Conservation (phyloP, 2,888 invertebrate species). For the Vannuccia rotundouncinata region DNA sequence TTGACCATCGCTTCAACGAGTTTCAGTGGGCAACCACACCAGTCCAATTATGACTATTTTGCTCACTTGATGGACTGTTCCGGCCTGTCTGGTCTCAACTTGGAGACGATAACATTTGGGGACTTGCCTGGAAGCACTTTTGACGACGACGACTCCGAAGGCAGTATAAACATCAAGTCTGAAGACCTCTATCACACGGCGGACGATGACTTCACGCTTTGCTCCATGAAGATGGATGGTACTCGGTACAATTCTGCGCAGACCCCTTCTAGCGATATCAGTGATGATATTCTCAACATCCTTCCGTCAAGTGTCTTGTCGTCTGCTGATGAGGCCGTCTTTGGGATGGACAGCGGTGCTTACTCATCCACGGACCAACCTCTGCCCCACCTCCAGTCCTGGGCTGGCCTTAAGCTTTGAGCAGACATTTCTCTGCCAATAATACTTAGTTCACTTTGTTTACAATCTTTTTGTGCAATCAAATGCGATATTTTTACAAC, state of each 20-base stretch:
- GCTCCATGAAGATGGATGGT: background rate
- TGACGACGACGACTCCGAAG: background rate
- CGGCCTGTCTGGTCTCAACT: background rate
- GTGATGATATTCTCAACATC: background rate
- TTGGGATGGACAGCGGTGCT: no score
- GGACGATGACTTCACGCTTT: background rate
- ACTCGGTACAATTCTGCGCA: background rate
- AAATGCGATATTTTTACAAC: constrained; percentile 16
- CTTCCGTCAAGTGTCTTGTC: constrained; percentile 6
- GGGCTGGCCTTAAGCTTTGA: background rate
- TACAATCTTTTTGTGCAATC: constrained; percentile 17
- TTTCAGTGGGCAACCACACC: no score
- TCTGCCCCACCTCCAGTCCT: background rate
- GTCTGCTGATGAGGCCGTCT: background rate
- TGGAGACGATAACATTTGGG: constrained; percentile 1
- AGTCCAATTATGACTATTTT: constrained; percentile 3
- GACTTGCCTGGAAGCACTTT: background rate
- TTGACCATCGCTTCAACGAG: background rate
- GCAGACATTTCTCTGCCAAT: background rate
- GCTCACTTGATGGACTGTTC: constrained; percentile 7
- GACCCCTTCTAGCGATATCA: background rate
- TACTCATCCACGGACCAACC: background rate
- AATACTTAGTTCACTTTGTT: background rate
- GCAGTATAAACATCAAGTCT: background rate
- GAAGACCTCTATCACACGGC: background rate